These are phyloP conservation scores for Taenioides sp. DNA, from an alignment of 2,797 vertebrate genomes.

Conservation along the genomic window DNA sequence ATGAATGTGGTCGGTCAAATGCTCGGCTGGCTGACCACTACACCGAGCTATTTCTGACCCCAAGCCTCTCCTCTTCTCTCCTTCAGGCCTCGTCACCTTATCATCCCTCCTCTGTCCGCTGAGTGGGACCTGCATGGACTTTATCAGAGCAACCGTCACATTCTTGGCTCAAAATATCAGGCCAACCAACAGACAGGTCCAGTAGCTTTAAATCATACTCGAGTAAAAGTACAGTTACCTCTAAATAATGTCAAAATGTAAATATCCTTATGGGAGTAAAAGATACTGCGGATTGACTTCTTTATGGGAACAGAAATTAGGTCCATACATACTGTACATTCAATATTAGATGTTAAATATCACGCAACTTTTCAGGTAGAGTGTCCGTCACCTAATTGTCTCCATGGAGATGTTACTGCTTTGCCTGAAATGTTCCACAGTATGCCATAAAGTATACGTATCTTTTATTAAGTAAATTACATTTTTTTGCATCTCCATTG, in stretches of 20 bases:
- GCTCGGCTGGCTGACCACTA: slow-evolving; percentile 31
- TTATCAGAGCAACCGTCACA: slow-evolving; percentile 77
- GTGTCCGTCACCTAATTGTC: too few species aligned
- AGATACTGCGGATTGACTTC: not conserved
- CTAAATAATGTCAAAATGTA: not conserved
- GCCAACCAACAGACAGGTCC: slow-evolving; percentile 1
- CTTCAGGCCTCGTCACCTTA: slow-evolving; percentile 45
- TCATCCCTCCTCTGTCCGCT: slow-evolving; percentile 35
- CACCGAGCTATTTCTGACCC: slow-evolving; percentile 56
- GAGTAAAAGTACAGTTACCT: not conserved
- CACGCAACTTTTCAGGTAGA: too few species aligned
- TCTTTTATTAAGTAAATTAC: too few species aligned
- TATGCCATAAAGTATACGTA: too few species aligned
- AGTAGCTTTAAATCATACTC: too few species aligned
- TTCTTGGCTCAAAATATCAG: slow-evolving; percentile 57
- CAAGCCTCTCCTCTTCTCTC: slow-evolving; percentile 33
- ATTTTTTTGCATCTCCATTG: too few species aligned
- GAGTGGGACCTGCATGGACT: slow-evolving; percentile 17
- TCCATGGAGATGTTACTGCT: too few species aligned
- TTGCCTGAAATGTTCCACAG: too few species aligned
- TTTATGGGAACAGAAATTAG: too few species aligned
- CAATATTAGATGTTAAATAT: too few species aligned
- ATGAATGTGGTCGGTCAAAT: slow-evolving; percentile 22
- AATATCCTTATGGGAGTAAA: not conserved
- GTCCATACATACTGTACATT: too few species aligned